Percentiles rank a stretch among this genome's conserved stretches.
Evolutionary conservation across 2,113 vertebrate genomes (phyloP).

Genomic region (Neotragus moschatus): DNA sequence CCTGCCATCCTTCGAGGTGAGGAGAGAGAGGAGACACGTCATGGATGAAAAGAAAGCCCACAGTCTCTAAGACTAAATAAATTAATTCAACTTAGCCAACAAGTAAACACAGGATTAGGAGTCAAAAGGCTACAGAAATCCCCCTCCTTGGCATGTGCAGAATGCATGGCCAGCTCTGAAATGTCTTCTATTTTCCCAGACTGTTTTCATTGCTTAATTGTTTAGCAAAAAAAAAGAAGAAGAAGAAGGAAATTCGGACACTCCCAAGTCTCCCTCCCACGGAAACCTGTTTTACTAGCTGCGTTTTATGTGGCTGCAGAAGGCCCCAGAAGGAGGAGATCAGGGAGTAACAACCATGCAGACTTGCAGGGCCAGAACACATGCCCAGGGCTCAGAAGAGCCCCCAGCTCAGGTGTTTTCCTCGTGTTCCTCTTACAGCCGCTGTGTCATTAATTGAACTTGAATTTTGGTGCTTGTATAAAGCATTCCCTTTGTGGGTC

Average conservation of each 20-base stretch:
- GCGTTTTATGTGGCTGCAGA: constrained; percentile 40
- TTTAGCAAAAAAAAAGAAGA: background rate
- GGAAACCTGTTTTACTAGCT: constrained; percentile 60
- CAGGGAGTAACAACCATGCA: background rate
- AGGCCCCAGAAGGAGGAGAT: constrained; percentile 64
- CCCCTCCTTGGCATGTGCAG: background rate
- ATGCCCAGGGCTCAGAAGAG: constrained; percentile 68
- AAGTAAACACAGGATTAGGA: constrained; percentile 54
- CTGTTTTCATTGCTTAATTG: constrained; percentile 48
- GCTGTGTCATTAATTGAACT: constrained; percentile 77
- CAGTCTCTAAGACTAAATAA: constrained; percentile 19
- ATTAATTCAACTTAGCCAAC: constrained; percentile 42
- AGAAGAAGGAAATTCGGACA: constrained; percentile 31
- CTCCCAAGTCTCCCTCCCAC: constrained; percentile 23
- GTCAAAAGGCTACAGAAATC: constrained; percentile 17
- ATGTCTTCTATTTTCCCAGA: background rate
- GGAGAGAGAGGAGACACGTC: background rate
- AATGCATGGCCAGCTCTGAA: constrained; percentile 29
- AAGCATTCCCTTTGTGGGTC: constrained; percentile 80
- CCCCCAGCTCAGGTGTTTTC: constrained; percentile 75
- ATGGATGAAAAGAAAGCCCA: background rate
- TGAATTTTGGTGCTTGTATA: constrained; percentile 74
- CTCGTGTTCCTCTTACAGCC: constrained; percentile 72
- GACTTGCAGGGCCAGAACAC: constrained; percentile 66
- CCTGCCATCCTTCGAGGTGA: background rate